Percentiles rank a stretch among this genome's conserved stretches.
phyloP scores from a whole-genome alignment of 1,140 invertebrate species.

The Cepaea nemoralis region DNA sequence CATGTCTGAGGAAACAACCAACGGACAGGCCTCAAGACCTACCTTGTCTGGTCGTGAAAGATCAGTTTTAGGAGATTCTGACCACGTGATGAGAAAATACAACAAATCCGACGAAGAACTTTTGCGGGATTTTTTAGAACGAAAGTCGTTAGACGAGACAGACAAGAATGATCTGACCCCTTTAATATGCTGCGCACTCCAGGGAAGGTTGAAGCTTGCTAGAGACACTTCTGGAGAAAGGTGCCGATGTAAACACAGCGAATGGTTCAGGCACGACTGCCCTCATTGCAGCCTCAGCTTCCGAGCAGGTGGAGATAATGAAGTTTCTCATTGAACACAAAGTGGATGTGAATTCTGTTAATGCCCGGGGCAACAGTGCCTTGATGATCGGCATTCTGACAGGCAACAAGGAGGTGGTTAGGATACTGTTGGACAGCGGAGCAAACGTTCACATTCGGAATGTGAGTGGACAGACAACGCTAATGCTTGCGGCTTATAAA shows the following conservation, averaged over 20 bases:
- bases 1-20: not conserved
- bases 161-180: slow-evolving; percentile 24
- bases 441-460: slow-evolving; percentile 28
- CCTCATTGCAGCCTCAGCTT: slow-evolving; percentile 92
- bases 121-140: not conserved
- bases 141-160: not conserved
- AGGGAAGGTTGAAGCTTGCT: not conserved
- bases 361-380: slow-evolving; percentile 26
- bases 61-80: slow-evolving; percentile 20
- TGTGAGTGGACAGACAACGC: slow-evolving; percentile 25
- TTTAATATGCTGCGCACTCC: slow-evolving; percentile 21
- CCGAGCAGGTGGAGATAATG: slow-evolving; percentile 87
- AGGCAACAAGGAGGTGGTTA: slow-evolving; percentile 13
- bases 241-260: slow-evolving; percentile 85
- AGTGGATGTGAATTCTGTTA: slow-evolving; percentile 71
- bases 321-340: slow-evolving; percentile 75
- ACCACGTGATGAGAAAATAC: slow-evolving; percentile 6
- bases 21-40: not conserved
- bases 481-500: slow-evolving; percentile 36
- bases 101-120: slow-evolving; percentile 20
- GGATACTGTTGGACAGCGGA: slow-evolving; percentile 23
- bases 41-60: not conserved
- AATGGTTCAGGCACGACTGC: slow-evolving; percentile 89
- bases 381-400: slow-evolving; percentile 28
- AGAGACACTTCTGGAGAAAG: slow-evolving; percentile 75